Evolutionary conservation across 2,888 invertebrate genomes (phyloP).

Genomic region (Adelphocoris suturalis): DNA sequence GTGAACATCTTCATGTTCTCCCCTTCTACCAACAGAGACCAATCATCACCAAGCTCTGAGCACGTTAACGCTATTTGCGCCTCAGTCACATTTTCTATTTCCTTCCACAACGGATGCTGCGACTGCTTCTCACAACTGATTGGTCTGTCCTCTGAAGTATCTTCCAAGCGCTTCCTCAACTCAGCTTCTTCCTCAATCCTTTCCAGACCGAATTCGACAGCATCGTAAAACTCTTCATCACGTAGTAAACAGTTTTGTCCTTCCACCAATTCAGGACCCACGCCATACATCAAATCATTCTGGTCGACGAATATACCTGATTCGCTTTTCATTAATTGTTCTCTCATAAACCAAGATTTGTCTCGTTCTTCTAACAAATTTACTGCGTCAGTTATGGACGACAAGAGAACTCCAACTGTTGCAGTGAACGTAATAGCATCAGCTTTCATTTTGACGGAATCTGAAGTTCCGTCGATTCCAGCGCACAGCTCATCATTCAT

Average conservation of each 20-base stretch:
- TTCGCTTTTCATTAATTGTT: not conserved
- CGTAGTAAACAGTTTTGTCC: slow-evolving; percentile 44
- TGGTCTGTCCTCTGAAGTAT: slow-evolving; percentile 77
- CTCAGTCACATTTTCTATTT: slow-evolving; percentile 92
- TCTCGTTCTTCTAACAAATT: slow-evolving; percentile 18
- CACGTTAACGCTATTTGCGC: slow-evolving; percentile 80
- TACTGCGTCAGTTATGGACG: not conserved
- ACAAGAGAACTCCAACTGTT: not conserved
- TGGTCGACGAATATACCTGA: not conserved
- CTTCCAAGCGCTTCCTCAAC: slow-evolving; percentile 80
- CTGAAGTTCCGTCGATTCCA: not conserved
- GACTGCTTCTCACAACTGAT: slow-evolving; percentile 77
- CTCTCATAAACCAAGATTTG: not conserved
- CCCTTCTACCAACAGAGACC: slow-evolving; percentile 98
- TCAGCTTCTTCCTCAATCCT: slow-evolving; percentile 96
- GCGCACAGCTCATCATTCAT: not conserved
- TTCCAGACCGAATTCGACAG: slow-evolving; percentile 97
- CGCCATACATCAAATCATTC: not conserved
- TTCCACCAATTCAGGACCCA: slow-evolving; percentile 42
- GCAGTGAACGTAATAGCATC: not conserved
- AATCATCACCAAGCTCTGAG: slow-evolving; percentile 79
- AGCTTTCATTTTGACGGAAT: not conserved
- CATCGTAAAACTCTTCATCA: slow-evolving; percentile 99
- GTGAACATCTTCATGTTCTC: slow-evolving; percentile 99
- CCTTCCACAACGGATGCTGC: slow-evolving; percentile 89